These are phyloP conservation scores for Antrozous pallidus DNA, from an alignment of 2,797 vertebrate species.

Conservation along the genomic window DNA sequence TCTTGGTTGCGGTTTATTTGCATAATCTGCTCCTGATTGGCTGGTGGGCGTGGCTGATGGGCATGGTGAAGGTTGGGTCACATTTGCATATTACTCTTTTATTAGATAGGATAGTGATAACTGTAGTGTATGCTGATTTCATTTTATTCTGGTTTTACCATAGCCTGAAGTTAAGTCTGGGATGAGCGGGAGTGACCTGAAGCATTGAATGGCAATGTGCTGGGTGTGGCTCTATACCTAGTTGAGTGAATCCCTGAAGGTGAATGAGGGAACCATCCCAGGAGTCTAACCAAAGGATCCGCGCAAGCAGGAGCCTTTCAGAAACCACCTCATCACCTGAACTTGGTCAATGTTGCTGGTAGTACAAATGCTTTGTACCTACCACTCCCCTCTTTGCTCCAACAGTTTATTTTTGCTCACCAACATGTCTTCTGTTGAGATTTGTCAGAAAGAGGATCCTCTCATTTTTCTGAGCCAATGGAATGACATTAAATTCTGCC, in stretches of 20 bases:
- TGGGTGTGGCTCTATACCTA: not conserved
- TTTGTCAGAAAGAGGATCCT: not conserved
- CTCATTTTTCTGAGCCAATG: not conserved
- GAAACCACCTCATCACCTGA: not conserved
- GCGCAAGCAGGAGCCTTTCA: not conserved
- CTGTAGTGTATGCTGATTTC: not conserved
- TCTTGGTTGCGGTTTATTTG: too few relatives aligned
- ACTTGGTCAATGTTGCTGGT: not conserved
- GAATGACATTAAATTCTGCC: not conserved
- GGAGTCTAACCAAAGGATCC: not conserved
- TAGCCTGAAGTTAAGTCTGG: conserved; percentile 12
- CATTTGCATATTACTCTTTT: too few relatives aligned
- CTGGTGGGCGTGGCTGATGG: too few relatives aligned
- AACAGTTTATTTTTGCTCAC: not conserved
- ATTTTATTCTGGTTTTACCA: conserved; percentile 36
- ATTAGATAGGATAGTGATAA: too few relatives aligned
- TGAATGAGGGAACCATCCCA: not conserved
- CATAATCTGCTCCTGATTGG: too few relatives aligned
- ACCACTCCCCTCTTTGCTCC: not conserved
- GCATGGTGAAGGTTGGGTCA: too few relatives aligned
- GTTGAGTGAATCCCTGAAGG: not conserved
- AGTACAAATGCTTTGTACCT: not conserved
- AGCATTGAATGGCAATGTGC: not conserved
- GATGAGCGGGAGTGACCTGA: not conserved
- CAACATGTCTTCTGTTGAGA: not conserved